Conservation (phyloP, 2,113 vertebrate genomes). For the Tetrax tetrax region DNA sequence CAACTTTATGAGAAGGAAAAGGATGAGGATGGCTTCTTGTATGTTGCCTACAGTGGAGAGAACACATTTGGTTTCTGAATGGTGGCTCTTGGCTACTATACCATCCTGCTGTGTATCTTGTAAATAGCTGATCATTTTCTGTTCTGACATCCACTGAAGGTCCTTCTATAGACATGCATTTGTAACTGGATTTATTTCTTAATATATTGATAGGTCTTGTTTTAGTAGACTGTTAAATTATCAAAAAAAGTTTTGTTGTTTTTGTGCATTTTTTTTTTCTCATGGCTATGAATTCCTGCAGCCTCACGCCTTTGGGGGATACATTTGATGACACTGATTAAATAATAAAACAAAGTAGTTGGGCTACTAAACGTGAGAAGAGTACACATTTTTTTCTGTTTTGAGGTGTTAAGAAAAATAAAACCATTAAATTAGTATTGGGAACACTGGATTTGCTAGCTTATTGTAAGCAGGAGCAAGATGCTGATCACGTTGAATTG, state of each 20-base stretch:
- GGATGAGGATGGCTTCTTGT: constrained; percentile 97
- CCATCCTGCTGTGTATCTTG: constrained; percentile 75
- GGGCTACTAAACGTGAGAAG: constrained; percentile 76
- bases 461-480: constrained; percentile 58
- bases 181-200: constrained; percentile 82
- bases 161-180: constrained; percentile 72
- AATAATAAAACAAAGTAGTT: constrained; percentile 78
- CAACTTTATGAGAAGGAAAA: constrained; percentile 98
- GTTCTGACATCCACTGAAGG: constrained; percentile 57
- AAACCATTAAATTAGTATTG: constrained; percentile 62
- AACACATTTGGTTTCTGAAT: constrained; percentile 92
- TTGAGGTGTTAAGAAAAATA: constrained; percentile 70
- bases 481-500: constrained; percentile 68
- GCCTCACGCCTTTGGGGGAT: constrained; percentile 53
- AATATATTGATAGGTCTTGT: constrained; percentile 78
- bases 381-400: constrained; percentile 60
- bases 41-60: constrained; percentile 97
- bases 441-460: constrained; percentile 72
- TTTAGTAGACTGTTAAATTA: constrained; percentile 81
- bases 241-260: constrained; percentile 65
- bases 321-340: constrained; percentile 68
- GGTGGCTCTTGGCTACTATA: constrained; percentile 61
- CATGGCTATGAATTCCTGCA: constrained; percentile 70
- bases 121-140: constrained; percentile 77
- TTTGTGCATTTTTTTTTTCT: constrained; percentile 66